These are phyloP conservation scores for Germaria angustata DNA, from an alignment of 2,888 invertebrate species.

Conservation along the genomic window DNA sequence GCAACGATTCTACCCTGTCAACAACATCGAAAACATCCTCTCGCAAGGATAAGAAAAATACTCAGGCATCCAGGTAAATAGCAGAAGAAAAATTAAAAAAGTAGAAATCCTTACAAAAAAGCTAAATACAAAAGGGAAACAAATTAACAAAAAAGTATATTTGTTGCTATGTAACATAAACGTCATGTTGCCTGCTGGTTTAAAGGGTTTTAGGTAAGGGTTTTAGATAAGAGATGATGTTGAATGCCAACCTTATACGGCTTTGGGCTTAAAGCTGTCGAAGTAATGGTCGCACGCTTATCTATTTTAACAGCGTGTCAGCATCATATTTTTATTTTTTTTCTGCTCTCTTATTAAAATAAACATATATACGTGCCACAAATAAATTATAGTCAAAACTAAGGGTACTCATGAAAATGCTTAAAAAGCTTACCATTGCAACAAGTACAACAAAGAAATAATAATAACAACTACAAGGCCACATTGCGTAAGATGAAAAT, in stretches of 20 bases:
- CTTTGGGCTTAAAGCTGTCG: conserved; percentile 1
- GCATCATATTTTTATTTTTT: conserved; percentile 4
- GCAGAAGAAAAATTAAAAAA: background rate
- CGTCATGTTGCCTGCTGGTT: background rate
- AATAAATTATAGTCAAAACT: too few relatives aligned
- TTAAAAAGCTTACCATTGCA: too few relatives aligned
- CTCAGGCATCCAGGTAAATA: conserved; percentile 80
- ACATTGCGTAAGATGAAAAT: too few relatives aligned
- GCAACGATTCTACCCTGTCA: conserved; percentile 83
- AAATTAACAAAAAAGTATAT: background rate
- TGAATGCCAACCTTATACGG: background rate
- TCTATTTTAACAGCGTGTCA: conserved; percentile 41
- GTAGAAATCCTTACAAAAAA: background rate
- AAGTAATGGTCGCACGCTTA: conserved; percentile 7
- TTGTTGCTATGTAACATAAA: background rate
- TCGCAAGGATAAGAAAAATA: conserved; percentile 80
- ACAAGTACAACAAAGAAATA: too few relatives aligned
- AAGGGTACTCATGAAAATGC: too few relatives aligned
- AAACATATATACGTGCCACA: too few relatives aligned
- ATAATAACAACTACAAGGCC: too few relatives aligned
- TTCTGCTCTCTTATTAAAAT: too few relatives aligned
- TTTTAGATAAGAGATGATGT: background rate
- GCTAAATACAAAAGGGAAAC: background rate
- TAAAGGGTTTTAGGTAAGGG: background rate
- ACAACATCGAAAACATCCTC: conserved; percentile 81